A percentile compares a stretch with the other conserved stretches of the same genome.
Conservation (phyloP, 64 coral and sea anemone genomes). For the Montipora sp. region DNA sequence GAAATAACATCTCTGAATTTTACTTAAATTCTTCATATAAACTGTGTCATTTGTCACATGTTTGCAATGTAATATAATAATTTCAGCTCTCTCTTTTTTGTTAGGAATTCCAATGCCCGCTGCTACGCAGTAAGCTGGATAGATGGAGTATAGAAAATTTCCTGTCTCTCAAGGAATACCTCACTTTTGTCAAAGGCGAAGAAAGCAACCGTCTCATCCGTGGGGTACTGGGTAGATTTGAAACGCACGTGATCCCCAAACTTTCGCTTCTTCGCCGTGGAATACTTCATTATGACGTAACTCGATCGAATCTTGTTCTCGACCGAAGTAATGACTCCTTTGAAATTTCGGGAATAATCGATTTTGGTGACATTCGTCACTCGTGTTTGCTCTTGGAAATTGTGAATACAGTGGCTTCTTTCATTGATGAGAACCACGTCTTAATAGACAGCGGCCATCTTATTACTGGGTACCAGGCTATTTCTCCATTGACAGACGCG, state of each 20-base stretch:
- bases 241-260: conserved; percentile 45
- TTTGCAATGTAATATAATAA: neutral
- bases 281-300: neutral
- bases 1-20: too few relatives aligned
- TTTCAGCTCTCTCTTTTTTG: neutral
- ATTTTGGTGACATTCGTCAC: neutral
- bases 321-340: neutral
- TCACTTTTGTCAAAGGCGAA: conserved; percentile 35
- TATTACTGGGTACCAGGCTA: conserved; percentile 77
- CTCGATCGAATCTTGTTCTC: neutral
- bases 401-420: too few relatives aligned
- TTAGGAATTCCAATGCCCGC: conserved; percentile 34
- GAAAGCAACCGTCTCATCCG: conserved; percentile 33
- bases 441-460: conserved; percentile 66
- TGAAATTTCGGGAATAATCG: neutral
- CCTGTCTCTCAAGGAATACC: conserved; percentile 55
- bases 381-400: neutral
- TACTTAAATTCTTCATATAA: too few relatives aligned
- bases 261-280: neutral
- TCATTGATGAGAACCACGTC: too few relatives aligned
- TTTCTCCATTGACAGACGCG: conserved; percentile 58
- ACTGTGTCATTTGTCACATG: too few relatives aligned
- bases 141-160: conserved; percentile 82
- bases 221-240: conserved; percentile 40
- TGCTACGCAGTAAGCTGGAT: neutral